Evolutionary conservation across 2,888 invertebrate genomes (phyloP), one percentile per base, ranked within the genome.

Genomic region (Troglohyphantes excavatus): DNA sequence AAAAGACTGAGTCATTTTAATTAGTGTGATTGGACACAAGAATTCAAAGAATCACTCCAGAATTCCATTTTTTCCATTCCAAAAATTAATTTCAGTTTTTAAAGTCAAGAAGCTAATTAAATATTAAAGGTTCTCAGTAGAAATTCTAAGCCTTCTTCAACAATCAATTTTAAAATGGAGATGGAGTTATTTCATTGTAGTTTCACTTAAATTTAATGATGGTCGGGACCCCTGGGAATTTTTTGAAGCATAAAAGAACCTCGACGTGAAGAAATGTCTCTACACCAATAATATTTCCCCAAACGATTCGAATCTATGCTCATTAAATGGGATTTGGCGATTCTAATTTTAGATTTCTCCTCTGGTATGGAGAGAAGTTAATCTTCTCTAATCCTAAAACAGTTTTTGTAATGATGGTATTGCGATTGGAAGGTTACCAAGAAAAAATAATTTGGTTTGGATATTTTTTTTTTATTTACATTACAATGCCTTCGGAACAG

Each of bases 1-100:
- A 33, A 65, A 65, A 19, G 78, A 78, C 63, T 78, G 39, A 65
- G 39, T 61, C 43, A 21, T 78, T 78, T 78, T 65, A 78, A 78
- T 78, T 63, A 78, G 63, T 65, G 26, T 26, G 78, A 65, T 78
- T 78, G 63, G 63, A 39, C 39, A 39, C 21, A 75, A 59, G 59
- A 59, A 75, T 61, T 75, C 21, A 23, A 21, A 78, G 63, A 29
- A 23, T 63, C 21, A 65, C 39, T 78, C 39, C 27, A 63, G 26
- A 78, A 78, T 65, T 78, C 33, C 19, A n/a, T 39, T 43, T 27
- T 75, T 75, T 75, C 29, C 21, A 19, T 29, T 29, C 43, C 17
- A 59, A 23, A 63, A 68, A 81, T 68, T 81, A 81, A 81, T 53
- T 68, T 81, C 9, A 29, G 46, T 81, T 81, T 81, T 68, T 53